phyloP scores from a whole-genome alignment of 2,888 invertebrate genomes.

The Tipula unca region DNA sequence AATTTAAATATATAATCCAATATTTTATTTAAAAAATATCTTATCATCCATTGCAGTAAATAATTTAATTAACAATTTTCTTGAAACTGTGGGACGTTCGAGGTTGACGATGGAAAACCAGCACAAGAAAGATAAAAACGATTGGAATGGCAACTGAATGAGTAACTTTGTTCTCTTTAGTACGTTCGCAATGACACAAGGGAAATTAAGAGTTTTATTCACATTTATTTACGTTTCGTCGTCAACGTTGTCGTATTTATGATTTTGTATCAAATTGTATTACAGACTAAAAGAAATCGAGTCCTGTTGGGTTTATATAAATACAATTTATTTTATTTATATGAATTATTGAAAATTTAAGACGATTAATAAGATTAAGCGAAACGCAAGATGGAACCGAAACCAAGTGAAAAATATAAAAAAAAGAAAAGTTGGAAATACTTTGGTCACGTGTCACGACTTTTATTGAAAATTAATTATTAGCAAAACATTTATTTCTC shows the following conservation, averaged over 20 bases:
- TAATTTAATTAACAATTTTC: neutral
- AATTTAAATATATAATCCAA: neutral
- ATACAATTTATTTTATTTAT: neutral
- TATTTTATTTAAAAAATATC: neutral
- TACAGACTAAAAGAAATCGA: neutral
- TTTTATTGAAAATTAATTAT: neutral
- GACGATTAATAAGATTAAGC: neutral
- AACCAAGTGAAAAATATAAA: neutral
- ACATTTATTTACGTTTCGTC: neutral
- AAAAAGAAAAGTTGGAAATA: neutral
- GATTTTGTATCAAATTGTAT: neutral
- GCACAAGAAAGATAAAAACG: neutral
- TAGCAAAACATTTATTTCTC: neutral
- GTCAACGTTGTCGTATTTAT: neutral
- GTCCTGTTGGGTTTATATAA: neutral
- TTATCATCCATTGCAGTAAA: neutral
- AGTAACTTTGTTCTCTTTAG: neutral
- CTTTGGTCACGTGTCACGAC: neutral
- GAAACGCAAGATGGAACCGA: neutral
- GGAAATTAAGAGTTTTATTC: neutral
- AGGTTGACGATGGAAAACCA: neutral
- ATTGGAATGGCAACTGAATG: neutral
- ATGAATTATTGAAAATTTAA: conserved; percentile 14
- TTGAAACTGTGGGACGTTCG: neutral
- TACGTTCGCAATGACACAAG: neutral